These are phyloP conservation scores for Sardina pilchardus DNA, from an alignment of 2,113 vertebrate species.

Conservation along the genomic window DNA sequence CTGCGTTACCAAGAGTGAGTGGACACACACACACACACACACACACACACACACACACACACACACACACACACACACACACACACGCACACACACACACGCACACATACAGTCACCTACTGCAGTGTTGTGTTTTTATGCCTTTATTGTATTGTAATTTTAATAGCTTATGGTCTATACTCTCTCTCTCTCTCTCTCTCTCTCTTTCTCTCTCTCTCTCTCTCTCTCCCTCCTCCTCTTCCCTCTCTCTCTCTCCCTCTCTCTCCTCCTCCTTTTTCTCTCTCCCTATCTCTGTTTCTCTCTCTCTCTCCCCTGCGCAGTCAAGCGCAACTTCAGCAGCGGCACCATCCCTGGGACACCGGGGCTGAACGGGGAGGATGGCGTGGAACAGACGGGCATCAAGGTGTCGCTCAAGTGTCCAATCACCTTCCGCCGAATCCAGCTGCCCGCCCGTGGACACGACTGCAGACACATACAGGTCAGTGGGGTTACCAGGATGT, in stretches of 20 bases:
- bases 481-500: not conserved
- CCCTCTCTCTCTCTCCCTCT: not conserved
- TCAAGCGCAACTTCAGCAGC: constrained; percentile 94
- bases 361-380: constrained; percentile 89
- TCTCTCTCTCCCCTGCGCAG: constrained; percentile 52
- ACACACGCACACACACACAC: not conserved
- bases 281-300: not conserved
- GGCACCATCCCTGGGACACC: constrained; percentile 91
- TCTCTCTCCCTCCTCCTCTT: constrained; percentile 19
- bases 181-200: not conserved
- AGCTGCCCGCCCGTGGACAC: constrained; percentile 90
- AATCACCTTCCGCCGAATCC: constrained; percentile 95
- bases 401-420: constrained; percentile 96
- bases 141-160: too few species aligned
- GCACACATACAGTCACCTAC: not conserved
- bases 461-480: constrained; percentile 97
- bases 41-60: not conserved
- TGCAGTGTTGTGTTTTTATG: not conserved
- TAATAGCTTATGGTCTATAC: not conserved
- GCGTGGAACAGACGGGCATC: constrained; percentile 94
- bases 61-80: not conserved
- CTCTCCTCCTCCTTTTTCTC: not conserved
- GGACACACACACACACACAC: not conserved
- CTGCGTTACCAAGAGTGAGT: constrained; percentile 95
- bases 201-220: not conserved